These are phyloP conservation scores for Halcyon badia DNA, from an alignment of 2,797 vertebrate genomes.

Conservation along the genomic window DNA sequence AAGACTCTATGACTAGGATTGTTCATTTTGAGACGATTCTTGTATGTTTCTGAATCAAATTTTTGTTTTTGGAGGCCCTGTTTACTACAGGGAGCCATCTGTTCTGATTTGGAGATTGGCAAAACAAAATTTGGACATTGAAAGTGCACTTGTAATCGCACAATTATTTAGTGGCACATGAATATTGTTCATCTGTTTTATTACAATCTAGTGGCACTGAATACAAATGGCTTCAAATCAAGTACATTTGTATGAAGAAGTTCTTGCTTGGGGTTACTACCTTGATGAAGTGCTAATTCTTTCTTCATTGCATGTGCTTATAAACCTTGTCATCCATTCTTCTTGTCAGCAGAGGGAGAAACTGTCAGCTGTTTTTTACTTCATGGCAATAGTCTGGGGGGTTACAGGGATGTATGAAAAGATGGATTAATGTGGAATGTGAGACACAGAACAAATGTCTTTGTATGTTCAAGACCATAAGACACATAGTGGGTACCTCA, in stretches of 20 bases:
- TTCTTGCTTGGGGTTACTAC: neutral
- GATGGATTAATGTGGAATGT: neutral
- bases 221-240: neutral
- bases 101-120: neutral
- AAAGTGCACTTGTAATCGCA: neutral
- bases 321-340: neutral
- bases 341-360: neutral
- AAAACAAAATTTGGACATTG: neutral
- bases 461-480: neutral
- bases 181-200: neutral
- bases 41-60: neutral
- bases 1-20: neutral
- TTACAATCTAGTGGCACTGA: neutral
- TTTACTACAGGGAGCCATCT: neutral
- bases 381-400: neutral
- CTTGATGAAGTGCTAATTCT: neutral
- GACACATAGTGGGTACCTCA: neutral
- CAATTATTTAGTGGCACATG: neutral
- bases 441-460: neutral
- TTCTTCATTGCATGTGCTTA: neutral
- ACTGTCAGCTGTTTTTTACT: neutral
- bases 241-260: neutral
- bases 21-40: neutral
- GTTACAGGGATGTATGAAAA: neutral
- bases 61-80: neutral